phyloP scores from a whole-genome alignment of 1,140 invertebrate genomes.

The Drosophila funebris region DNA sequence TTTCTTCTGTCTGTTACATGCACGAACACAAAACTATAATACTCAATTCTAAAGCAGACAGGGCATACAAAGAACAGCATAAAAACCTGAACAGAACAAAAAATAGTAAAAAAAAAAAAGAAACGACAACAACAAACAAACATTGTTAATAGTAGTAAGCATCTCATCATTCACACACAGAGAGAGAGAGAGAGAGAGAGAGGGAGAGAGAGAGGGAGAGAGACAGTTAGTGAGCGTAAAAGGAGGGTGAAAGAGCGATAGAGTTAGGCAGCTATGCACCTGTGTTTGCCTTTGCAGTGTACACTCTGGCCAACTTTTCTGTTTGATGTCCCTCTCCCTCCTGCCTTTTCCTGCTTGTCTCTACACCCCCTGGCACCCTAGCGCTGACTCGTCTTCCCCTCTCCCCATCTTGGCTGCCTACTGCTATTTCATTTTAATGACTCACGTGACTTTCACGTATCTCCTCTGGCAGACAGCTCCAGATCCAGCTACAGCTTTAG shows the following conservation, averaged over 20 bases:
- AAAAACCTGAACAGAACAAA: slow-evolving; percentile 9
- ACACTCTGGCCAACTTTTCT: slow-evolving; percentile 37
- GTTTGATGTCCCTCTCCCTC: slow-evolving; percentile 4
- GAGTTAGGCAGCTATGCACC: slow-evolving; percentile 32
- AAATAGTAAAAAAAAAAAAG: not conserved
- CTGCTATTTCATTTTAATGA: slow-evolving; percentile 81
- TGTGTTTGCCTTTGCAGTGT: slow-evolving; percentile 48
- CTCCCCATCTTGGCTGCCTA: slow-evolving; percentile 42
- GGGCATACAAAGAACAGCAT: not conserved
- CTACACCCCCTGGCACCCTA: not conserved
- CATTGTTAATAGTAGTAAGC: slow-evolving; percentile 66
- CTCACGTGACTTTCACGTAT: slow-evolving; percentile 81
- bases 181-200: not conserved
- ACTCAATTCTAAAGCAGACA: not conserved
- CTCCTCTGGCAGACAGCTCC: slow-evolving; percentile 42
- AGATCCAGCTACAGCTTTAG: slow-evolving; percentile 8
- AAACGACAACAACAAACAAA: slow-evolving; percentile 34
- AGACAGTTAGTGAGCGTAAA: not conserved
- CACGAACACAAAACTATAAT: too few species aligned
- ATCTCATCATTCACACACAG: slow-evolving; percentile 49
- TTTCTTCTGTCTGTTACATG: not conserved
- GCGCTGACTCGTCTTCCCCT: not conserved
- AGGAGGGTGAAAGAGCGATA: not conserved
- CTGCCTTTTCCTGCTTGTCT: not conserved
- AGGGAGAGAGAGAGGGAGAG: not conserved